Evolutionary conservation across 1,140 invertebrate genomes (phyloP).

Genomic region (Sminthurinus signatus): DNA sequence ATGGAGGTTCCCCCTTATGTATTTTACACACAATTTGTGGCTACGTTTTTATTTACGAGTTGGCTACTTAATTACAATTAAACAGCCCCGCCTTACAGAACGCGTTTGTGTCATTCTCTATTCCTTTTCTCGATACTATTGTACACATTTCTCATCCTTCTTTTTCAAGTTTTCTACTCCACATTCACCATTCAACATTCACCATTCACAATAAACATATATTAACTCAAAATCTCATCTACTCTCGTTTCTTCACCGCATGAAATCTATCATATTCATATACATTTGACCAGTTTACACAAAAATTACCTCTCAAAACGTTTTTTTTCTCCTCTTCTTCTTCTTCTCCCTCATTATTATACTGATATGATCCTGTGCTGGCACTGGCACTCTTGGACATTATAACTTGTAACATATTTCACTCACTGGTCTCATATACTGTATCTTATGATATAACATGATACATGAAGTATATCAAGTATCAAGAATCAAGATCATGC

Average conservation of each 20-base stretch:
- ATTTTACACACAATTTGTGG: slow-evolving; percentile 31
- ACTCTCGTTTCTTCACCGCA: neutral
- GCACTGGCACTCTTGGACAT: no score
- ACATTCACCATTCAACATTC: no score
- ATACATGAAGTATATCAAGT: no score
- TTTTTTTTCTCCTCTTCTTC: neutral
- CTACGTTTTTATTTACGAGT: slow-evolving; percentile 36
- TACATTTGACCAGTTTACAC: slow-evolving; percentile 3
- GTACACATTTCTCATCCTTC: no score
- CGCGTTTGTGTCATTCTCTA: slow-evolving; percentile 27
- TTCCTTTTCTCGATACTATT: slow-evolving; percentile 1
- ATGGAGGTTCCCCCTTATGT: slow-evolving; percentile 14
- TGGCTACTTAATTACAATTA: slow-evolving; percentile 42
- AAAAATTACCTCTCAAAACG: neutral
- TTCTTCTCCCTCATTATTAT: no score
- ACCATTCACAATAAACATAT: no score
- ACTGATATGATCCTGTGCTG: no score
- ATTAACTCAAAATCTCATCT: slow-evolving; percentile 1
- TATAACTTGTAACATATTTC: no score
- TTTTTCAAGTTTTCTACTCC: no score
- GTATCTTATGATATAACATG: no score
- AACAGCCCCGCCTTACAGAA: slow-evolving; percentile 34
- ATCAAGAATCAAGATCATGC: no score
- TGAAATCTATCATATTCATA: slow-evolving; percentile 8
- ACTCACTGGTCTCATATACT: no score